Base-by-base conservation (phyloP, 2,888 invertebrate genomes). In the Drosophila peninsularis region DNA sequence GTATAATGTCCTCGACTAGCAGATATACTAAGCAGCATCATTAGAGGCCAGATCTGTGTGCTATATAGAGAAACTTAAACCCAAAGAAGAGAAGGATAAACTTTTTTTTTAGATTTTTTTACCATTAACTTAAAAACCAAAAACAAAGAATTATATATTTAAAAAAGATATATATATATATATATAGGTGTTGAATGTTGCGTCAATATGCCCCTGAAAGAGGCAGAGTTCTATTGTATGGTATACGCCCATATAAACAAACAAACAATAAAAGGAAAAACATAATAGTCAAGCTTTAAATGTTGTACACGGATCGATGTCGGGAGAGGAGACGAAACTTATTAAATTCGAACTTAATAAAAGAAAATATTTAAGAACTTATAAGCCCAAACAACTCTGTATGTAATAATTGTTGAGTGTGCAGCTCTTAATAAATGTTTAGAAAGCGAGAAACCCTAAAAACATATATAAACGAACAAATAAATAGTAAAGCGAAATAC, bases 21-120 rank as follows among this genome's bases (percentile, higher is more conserved):
- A 49, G 24, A 17, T 19, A 24, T 24, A 11, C 13, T 19, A 50
- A 21, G 44, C 24, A 64, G 37, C 32, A 64, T 53, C 53, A 36
- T 49, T 68, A 66, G 42, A 71, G 24, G 54, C 39, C 17, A 41
- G 45, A 71, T 62, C 58, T 55, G 69, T 64, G 67, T 71, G 72
- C 67, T 72, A 49, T 14, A 66, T 47, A 45, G 49, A 54, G 57
- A 64, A 66, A 72, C 45, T 62, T 47, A 19, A 34, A 14, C 19
- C 13, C 2, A 13, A 32, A 19, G 13, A 17, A 13, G 17, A 27
- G 57, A 36, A 45, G 42, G 41, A 17, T 17, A 56, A 65, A 53
- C 47, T 57, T 69, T 87, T 83, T 82, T 83, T 83, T 82, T 69
- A 65, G 61, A 78, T 84, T 79, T 83, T 82, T 83, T 87, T 84